These are phyloP conservation scores for Amphiprion percula DNA, from an alignment of 2,113 vertebrate genomes.

Conservation along the genomic window DNA sequence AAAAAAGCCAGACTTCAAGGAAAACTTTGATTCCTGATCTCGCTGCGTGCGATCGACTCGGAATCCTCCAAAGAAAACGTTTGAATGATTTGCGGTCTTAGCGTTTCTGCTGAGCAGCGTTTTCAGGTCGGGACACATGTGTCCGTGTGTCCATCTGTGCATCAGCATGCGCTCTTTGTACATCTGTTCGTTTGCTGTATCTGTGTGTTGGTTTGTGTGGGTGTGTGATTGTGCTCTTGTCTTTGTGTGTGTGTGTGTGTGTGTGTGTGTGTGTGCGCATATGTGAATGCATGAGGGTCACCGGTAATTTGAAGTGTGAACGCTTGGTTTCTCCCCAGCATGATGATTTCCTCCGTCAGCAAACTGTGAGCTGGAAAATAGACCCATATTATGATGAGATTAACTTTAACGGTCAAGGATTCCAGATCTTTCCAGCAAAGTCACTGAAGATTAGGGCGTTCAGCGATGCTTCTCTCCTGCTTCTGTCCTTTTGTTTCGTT, in stretches of 20 bases:
- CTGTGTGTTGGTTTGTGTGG: slow-evolving; percentile 29
- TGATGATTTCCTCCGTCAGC: slow-evolving; percentile 84
- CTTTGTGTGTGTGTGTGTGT: slow-evolving; percentile 9
- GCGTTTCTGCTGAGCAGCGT: neutral
- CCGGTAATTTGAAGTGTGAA: slow-evolving; percentile 82
- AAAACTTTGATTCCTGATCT: too few species aligned
- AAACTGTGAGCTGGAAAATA: slow-evolving; percentile 82
- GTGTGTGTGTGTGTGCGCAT: slow-evolving; percentile 14
- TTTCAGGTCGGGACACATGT: slow-evolving; percentile 26
- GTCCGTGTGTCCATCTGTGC: slow-evolving; percentile 46
- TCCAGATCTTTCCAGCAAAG: slow-evolving; percentile 81
- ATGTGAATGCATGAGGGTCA: slow-evolving; percentile 66
- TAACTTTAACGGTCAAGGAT: slow-evolving; percentile 81
- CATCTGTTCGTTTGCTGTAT: slow-evolving; percentile 58
- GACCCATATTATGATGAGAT: slow-evolving; percentile 80
- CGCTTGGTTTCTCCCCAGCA: slow-evolving; percentile 80
- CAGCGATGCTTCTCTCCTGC: slow-evolving; percentile 45
- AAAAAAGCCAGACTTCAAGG: too few species aligned
- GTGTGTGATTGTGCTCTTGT: neutral
- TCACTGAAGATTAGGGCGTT: slow-evolving; percentile 75
- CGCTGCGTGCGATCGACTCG: too few species aligned
- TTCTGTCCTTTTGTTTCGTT: slow-evolving; percentile 15
- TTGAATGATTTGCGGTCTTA: too few species aligned
- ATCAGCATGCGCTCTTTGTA: slow-evolving; percentile 66
- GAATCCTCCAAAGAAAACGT: too few species aligned